A percentile compares a stretch with the other conserved stretches of the same genome.
Conservation (phyloP, 2,797 vertebrate genomes). For the Rachycentron canadum region DNA sequence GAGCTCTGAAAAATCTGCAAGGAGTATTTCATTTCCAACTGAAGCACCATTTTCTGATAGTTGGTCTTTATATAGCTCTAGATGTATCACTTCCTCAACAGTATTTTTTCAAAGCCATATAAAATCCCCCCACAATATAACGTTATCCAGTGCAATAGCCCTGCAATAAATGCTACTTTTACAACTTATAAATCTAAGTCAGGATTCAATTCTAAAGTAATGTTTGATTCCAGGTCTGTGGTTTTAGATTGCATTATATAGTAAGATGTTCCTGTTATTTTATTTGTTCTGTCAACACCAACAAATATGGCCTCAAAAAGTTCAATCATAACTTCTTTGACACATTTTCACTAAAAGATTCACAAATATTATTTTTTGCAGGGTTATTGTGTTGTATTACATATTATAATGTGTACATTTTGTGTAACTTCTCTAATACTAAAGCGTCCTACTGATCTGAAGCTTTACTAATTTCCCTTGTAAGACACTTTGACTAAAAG, state of each 20-base stretch:
- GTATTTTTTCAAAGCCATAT: slow-evolving; percentile 5
- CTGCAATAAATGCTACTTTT: slow-evolving; percentile 4
- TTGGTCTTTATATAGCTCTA: neutral
- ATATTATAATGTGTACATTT: neutral
- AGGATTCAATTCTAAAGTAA: neutral
- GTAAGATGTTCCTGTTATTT: neutral
- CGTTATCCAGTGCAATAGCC: neutral
- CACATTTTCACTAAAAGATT: slow-evolving; percentile 4
- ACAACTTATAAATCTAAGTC: neutral
- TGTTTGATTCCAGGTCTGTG: neutral
- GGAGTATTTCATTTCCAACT: neutral
- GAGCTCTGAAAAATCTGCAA: neutral
- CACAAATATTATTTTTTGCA: neutral
- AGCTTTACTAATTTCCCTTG: too few relatives aligned
- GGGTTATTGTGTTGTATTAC: neutral
- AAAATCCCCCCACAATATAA: neutral
- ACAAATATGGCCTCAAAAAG: neutral
- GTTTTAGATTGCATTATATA: neutral
- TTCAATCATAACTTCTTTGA: neutral
- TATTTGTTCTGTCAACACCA: neutral
- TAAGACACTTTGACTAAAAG: too few relatives aligned
- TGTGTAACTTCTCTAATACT: too few relatives aligned
- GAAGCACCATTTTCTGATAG: neutral
- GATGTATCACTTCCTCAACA: neutral
- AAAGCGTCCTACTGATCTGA: too few relatives aligned